A percentile compares a stretch with the other conserved stretches of the same genome.
Conservation (phyloP, 2,113 vertebrate genomes). For the Petromus typicus region DNA sequence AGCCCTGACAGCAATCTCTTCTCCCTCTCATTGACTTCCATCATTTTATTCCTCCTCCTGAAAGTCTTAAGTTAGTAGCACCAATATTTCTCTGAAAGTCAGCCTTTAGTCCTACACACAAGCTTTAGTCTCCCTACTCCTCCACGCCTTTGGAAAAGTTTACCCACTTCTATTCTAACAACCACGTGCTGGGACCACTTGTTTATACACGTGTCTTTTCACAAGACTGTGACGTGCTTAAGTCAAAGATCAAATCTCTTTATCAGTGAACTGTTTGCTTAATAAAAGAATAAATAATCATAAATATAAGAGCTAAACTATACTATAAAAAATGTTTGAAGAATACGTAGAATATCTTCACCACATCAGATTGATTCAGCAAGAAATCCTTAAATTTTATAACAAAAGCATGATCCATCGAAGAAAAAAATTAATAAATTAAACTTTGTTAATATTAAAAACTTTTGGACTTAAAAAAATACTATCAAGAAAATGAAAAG, state of each 20-base stretch:
- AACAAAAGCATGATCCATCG: not conserved
- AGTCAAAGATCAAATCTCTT: not conserved
- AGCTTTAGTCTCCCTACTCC: not conserved
- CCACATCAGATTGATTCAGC: not conserved
- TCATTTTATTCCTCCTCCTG: not conserved
- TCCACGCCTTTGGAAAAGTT: not conserved
- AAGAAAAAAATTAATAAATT: not conserved
- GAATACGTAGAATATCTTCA: conserved; percentile 1
- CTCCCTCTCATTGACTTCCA: not conserved
- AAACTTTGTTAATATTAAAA: not conserved
- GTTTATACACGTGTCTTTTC: not conserved
- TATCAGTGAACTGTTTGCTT: not conserved
- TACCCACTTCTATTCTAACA: not conserved
- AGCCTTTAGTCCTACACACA: not conserved
- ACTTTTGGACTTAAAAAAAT: not conserved
- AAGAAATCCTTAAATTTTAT: not conserved
- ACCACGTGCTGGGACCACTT: no score
- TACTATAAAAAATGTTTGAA: not conserved
- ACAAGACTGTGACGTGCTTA: not conserved
- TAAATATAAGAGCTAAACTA: not conserved
- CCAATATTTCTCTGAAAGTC: not conserved
- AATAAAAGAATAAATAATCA: not conserved
- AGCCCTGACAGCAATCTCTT: not conserved
- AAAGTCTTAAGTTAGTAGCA: not conserved
- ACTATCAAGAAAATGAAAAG: not conserved